These are phyloP conservation scores for Myxocyprinus asiaticus DNA, from an alignment of 2,113 vertebrate species.

Conservation along the genomic window DNA sequence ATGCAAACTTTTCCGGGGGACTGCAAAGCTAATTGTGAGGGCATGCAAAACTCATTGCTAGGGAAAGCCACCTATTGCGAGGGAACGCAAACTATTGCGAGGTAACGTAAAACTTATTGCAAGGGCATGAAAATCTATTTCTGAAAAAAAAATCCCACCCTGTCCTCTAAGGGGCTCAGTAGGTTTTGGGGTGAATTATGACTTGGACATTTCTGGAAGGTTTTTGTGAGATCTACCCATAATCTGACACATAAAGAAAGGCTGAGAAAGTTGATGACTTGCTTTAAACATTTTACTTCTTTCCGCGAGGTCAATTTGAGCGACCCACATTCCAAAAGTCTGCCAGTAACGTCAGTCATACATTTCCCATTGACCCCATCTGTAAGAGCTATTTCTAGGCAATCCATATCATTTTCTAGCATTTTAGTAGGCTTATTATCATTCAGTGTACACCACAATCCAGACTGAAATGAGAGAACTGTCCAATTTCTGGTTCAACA, in stretches of 20 bases:
- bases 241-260: neutral
- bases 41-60: too few species aligned
- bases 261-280: neutral
- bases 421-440: constrained; percentile 18
- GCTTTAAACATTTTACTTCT: neutral
- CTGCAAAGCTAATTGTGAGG: too few species aligned
- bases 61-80: too few species aligned
- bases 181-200: too few species aligned
- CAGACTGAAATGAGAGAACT: neutral
- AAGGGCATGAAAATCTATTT: too few species aligned
- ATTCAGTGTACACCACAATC: neutral
- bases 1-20: too few species aligned
- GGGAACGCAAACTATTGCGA: too few species aligned
- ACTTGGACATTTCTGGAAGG: too few species aligned
- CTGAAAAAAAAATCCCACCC: too few species aligned
- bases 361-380: constrained; percentile 17
- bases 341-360: neutral
- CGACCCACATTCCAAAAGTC: too few species aligned
- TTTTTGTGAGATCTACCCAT: neutral
- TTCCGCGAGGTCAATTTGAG: neutral
- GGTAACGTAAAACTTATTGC: too few species aligned
- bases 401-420: constrained; percentile 5
- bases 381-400: neutral
- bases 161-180: too few species aligned
- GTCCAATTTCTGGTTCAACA: constrained; percentile 20